Evolutionary conservation across 2,113 vertebrate genomes (phyloP), one percentile per base, ranked within the genome.

Genomic region (Taxidea taxus): DNA sequence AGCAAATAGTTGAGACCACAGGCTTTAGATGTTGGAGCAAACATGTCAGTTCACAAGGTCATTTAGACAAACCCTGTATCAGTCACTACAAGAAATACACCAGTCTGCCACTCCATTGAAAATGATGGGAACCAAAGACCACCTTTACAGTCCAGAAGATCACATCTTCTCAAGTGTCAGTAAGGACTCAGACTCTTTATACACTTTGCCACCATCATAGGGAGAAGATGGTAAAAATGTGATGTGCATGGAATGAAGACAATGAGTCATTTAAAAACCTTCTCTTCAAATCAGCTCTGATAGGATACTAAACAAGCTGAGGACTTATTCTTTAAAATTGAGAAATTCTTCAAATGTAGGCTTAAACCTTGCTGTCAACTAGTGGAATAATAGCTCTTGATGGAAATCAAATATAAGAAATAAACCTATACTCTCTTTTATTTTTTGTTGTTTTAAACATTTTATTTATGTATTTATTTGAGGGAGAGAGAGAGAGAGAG

Each of bases 151-250:
- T 34, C 42, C 56, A 72, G 15, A 49, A 62, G 7, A 74, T 1
- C 21, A 20, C 7, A 13, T 86, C 60, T 89, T 20, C 62, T n/a
- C 18, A 94, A 60, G 39, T 44, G 29, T 9, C 15, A 95, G 10
- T 3, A 31, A 72, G 13, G 4, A 29, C 18, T 42, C 34, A 51
- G 23, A 49, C 29, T 70, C 0, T 83, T 83, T 44, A 89, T 0
- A 49, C 2, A 49, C 2, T 5, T 56, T 25, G 12, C 7, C 7
- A 16, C 4, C 6, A 3, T 20, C 18, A 0, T 11, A 58, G 23
- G 47, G 12, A 80, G 16, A 4, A 44, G 11, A 20, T 88, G 37
- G 13, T 31, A 66, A 34, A 34, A 85, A 74, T 13, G 7, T 21
- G 14, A 34, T 2, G 0, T 47, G 3, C 4, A 0, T 21, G 39